These are phyloP conservation scores for Erpobdella octoculata DNA, from an alignment of 2,888 invertebrate genomes.

Conservation along the genomic window DNA sequence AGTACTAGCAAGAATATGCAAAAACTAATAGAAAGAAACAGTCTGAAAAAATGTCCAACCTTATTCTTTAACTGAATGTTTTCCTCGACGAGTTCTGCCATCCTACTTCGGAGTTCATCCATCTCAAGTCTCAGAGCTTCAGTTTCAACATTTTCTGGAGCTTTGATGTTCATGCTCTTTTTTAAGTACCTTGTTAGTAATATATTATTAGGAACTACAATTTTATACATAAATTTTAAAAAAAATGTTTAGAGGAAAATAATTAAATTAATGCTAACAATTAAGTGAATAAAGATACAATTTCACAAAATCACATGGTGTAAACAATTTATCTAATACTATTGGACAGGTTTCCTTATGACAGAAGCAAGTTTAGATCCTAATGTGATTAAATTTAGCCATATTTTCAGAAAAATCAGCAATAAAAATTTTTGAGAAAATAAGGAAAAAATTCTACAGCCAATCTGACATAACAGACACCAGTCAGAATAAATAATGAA, in stretches of 20 bases:
- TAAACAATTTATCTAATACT: neutral
- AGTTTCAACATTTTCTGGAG: slow-evolving; percentile 51
- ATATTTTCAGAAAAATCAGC: no score
- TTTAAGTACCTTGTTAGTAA: slow-evolving; percentile 44
- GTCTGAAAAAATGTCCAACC: no score
- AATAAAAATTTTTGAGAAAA: no score
- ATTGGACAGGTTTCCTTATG: neutral
- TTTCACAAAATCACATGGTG: no score
- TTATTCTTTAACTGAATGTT: slow-evolving; percentile 48
- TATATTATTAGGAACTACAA: no score
- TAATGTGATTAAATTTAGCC: no score
- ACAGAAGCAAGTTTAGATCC: neutral
- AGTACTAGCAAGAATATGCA: no score
- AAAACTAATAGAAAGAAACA: no score
- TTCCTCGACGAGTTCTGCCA: slow-evolving; percentile 48
- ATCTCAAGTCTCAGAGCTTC: slow-evolving; percentile 51
- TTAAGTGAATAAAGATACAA: neutral
- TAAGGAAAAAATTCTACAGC: no score
- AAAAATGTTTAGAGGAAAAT: neutral
- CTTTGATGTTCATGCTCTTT: slow-evolving; percentile 48
- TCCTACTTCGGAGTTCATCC: slow-evolving; percentile 47
- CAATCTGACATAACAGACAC: no score
- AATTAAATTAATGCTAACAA: neutral
- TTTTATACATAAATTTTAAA: no score
- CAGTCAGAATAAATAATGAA: no score